Evolutionary conservation across 2,888 invertebrate genomes (phyloP).

Genomic region (Erebia ligea): DNA sequence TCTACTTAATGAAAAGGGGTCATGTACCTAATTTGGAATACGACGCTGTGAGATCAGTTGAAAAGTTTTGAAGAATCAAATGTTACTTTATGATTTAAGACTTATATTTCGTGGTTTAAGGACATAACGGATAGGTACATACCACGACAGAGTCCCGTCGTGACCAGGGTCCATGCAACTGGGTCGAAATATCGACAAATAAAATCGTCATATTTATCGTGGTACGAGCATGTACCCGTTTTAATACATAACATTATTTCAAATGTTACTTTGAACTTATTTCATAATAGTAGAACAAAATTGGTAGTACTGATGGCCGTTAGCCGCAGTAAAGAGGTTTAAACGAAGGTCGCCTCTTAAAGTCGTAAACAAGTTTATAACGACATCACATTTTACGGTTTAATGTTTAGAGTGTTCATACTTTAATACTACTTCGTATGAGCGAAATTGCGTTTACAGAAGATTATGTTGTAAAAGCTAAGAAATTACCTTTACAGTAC

Average conservation of each 20-base stretch:
- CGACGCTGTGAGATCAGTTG: too few species aligned
- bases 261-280: neutral
- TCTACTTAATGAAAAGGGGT: too few species aligned
- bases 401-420: slow-evolving; percentile 24
- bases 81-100: too few species aligned
- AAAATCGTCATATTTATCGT: too few species aligned
- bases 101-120: too few species aligned
- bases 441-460: slow-evolving; percentile 17
- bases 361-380: slow-evolving; percentile 28
- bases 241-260: neutral
- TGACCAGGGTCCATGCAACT: too few species aligned
- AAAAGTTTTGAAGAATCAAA: too few species aligned
- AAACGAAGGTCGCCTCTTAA: slow-evolving; percentile 19
- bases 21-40: too few species aligned
- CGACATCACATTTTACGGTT: slow-evolving; percentile 24
- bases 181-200: too few species aligned
- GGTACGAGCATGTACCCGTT: too few species aligned
- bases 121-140: too few species aligned
- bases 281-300: neutral
- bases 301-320: slow-evolving; percentile 34
- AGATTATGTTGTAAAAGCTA: slow-evolving; percentile 25
- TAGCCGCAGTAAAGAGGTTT: slow-evolving; percentile 23
- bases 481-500: slow-evolving; percentile 16
- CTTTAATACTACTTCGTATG: slow-evolving; percentile 17
- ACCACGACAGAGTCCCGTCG: too few species aligned